Evolutionary conservation across 2,113 vertebrate genomes (phyloP), one percentile per base, ranked within the genome.

Genomic region (Murina feae): DNA sequence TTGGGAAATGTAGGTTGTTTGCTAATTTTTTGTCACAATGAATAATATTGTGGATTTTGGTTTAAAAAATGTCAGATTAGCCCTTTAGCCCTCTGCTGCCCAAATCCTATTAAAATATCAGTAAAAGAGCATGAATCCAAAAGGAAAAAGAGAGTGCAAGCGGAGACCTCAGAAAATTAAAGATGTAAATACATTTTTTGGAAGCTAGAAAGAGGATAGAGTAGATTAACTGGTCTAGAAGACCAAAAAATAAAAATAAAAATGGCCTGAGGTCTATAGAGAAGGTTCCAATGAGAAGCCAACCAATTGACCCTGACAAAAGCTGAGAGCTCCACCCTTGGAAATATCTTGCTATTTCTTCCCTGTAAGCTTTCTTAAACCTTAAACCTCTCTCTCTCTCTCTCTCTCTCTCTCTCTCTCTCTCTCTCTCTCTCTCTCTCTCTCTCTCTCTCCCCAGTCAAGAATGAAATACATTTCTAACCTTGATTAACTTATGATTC

Each of bases 21-120:
- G 21, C 72, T 14, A 84, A 58, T 60, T 82, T 88, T 90, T 75
- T 78, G 32, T 79, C 82, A 95, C 68, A 93, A 83, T 89, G n/a
- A 83, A 65, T 42, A 83, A 91, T 37, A 8, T 86, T 93, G 6
- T 69, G 32, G 51, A 55, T 89, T 89, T 93, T 89, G 25, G 1
- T 44, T 74, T 90, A 13, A 86, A 90, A 82, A 90, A 85, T 58
- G 68, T 25, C 72, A 81, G 5, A 51, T 17, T n/a, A 44, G 58
- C 17, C 81, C 30, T 6, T 72, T 78, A 95, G 23, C 9, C 18
- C 39, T 90, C 81, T 72, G 35, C 17, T 85, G 76, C 7, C 14
- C 47, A 85, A 30, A 71, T 2, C 72, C 42, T 35, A 35, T 58
- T 51, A 85, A 37, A 58, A 21, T 68, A 80, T 66, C 32, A 84